phyloP scores from a whole-genome alignment of 2,888 invertebrate genomes.

The Poecilus cupreus region DNA sequence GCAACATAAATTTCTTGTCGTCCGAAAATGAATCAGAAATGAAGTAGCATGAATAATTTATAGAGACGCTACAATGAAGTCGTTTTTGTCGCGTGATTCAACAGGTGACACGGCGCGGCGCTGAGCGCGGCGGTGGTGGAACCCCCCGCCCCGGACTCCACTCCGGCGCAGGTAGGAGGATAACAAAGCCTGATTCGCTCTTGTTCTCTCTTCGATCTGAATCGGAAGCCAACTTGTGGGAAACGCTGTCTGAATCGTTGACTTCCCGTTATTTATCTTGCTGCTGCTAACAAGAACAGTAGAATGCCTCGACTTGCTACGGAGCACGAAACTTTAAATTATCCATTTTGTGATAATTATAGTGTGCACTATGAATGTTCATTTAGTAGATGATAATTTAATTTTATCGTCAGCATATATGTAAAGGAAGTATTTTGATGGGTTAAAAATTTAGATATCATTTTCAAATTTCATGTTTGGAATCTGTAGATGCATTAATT shows the following conservation, averaged over 20 bases:
- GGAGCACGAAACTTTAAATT: too few species aligned
- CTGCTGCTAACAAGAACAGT: too few species aligned
- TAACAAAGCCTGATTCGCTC: slow-evolving; percentile 9
- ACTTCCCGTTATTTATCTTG: background rate
- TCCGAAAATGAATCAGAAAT: slow-evolving; percentile 57
- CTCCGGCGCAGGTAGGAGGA: slow-evolving; percentile 1
- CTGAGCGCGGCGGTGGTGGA: background rate
- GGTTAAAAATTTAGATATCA: too few species aligned
- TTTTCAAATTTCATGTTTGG: too few species aligned
- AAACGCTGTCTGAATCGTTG: background rate
- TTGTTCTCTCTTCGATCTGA: slow-evolving; percentile 13
- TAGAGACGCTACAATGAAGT: slow-evolving; percentile 47
- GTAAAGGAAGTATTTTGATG: too few species aligned
- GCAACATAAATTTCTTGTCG: slow-evolving; percentile 49
- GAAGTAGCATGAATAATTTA: slow-evolving; percentile 54
- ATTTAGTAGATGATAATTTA: too few species aligned
- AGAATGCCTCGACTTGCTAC: too few species aligned
- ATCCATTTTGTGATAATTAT: too few species aligned
- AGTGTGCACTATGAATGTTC: too few species aligned
- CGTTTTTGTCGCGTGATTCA: slow-evolving; percentile 55
- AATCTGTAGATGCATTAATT: too few species aligned
- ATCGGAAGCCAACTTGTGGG: slow-evolving; percentile 15
- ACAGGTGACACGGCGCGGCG: slow-evolving; percentile 46
- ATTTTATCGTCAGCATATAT: too few species aligned
- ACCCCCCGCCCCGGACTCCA: too few species aligned